Evolutionary conservation across 1,140 invertebrate genomes (phyloP).

Genomic region (Drosophila equinoxialis): DNA sequence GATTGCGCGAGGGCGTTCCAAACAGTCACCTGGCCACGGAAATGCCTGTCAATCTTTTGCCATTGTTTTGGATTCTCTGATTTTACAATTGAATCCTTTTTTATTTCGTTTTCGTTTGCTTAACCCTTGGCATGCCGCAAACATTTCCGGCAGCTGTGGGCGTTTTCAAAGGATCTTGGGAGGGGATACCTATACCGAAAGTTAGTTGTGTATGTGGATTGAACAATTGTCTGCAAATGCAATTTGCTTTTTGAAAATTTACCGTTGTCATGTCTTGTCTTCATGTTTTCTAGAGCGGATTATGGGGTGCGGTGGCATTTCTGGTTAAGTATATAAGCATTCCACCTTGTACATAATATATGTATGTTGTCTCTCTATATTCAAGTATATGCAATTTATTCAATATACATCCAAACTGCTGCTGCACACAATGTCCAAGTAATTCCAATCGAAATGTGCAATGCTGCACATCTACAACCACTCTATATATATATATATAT

Average conservation of each 20-base stretch:
- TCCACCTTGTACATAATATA: constrained; percentile 27
- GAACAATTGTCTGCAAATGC: constrained; percentile 65
- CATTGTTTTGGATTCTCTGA: constrained; percentile 45
- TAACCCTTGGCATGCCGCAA: constrained; percentile 43
- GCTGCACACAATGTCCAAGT: constrained; percentile 29
- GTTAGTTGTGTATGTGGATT: constrained; percentile 26
- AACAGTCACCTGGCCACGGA: constrained; percentile 40
- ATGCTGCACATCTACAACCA: constrained; percentile 52
- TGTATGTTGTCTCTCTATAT: constrained; percentile 16
- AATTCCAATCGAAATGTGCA: constrained; percentile 76
- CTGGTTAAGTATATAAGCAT: constrained; percentile 16
- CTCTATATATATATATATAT: background rate
- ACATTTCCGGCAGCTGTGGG: constrained; percentile 80
- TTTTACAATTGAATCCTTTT: constrained; percentile 42
- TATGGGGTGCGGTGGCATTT: constrained; percentile 45
- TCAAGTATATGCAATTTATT: constrained; percentile 41
- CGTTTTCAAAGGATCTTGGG: constrained; percentile 45
- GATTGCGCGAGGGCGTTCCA: background rate
- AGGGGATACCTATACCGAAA: constrained; percentile 1
- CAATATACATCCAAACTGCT: constrained; percentile 52
- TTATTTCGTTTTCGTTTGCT: constrained; percentile 25
- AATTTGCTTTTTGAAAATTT: constrained; percentile 64
- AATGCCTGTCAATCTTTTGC: constrained; percentile 62
- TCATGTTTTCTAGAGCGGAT: constrained; percentile 4
- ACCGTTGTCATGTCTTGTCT: constrained; percentile 46